Conservation (phyloP, 2,797 vertebrate species). For the Podarcis lilfordi region DNA sequence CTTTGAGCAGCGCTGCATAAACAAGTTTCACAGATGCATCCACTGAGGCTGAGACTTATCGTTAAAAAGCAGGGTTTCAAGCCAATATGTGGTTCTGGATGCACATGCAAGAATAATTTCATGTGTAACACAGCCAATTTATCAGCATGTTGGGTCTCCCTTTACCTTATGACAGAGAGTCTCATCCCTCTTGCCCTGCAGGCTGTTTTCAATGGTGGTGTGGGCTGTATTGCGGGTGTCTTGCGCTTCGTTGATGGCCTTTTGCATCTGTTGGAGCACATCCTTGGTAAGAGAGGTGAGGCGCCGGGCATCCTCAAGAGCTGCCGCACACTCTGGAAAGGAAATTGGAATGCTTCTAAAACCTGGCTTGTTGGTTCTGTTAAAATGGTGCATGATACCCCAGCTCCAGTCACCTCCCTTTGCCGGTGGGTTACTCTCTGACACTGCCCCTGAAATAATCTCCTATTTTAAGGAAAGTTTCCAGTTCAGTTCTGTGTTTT, state of each 20-base stretch:
- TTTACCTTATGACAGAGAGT: conserved; percentile 61
- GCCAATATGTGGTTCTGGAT: not conserved
- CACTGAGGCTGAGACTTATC: not conserved
- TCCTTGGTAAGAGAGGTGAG: conserved; percentile 58
- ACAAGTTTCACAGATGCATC: not conserved
- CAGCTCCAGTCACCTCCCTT: not conserved
- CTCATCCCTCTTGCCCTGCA: conserved; percentile 61
- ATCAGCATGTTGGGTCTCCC: not conserved
- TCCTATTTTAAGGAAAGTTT: not conserved
- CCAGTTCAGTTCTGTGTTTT: not conserved
- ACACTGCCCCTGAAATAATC: not conserved
- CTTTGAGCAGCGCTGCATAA: not conserved
- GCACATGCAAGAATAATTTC: not conserved
- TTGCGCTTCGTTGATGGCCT: conserved; percentile 17
- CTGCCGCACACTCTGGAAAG: conserved; percentile 52
- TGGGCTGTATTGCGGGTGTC: conserved; percentile 32
- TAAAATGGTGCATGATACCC: not conserved
- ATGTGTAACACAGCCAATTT: not conserved
- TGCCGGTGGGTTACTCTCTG: not conserved
- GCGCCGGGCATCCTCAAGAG: conserved; percentile 52
- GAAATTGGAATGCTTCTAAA: not conserved
- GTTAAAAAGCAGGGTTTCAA: not conserved
- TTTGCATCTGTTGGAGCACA: conserved; percentile 44
- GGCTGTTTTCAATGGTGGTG: conserved; percentile 28
- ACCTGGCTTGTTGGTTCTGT: not conserved